phyloP scores from a whole-genome alignment of 2,888 invertebrate genomes.

The Drosophila maculinotata region DNA sequence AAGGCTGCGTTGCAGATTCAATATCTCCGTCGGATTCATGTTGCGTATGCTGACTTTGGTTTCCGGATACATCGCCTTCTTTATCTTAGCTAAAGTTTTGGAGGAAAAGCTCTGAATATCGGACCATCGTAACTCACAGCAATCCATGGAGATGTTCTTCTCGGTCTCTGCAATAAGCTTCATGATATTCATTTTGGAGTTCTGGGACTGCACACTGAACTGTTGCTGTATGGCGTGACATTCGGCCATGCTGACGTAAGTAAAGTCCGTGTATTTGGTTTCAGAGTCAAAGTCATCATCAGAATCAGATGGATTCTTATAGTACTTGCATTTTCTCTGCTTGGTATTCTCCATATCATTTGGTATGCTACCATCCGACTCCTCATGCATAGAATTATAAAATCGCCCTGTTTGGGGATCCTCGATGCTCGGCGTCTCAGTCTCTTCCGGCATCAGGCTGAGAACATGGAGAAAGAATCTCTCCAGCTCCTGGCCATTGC shows the following conservation, averaged over 20 bases:
- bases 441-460: neutral
- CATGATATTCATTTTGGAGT: conserved; percentile 39
- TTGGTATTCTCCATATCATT: neutral
- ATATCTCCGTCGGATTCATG: conserved; percentile 50
- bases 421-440: conserved; percentile 19
- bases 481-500: conserved; percentile 8
- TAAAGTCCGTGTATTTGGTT: neutral
- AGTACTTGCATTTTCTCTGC: conserved; percentile 16
- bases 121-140: conserved; percentile 26
- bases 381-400: conserved; percentile 15
- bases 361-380: conserved; percentile 17
- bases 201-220: conserved; percentile 36
- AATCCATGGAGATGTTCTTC: conserved; percentile 14
- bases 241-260: conserved; percentile 13
- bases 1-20: conserved; percentile 43
- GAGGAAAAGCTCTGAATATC: conserved; percentile 41
- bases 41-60: conserved; percentile 50
- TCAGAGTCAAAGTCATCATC: too few species aligned
- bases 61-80: conserved; percentile 42
- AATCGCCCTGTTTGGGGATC: conserved; percentile 32
- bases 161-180: conserved; percentile 43
- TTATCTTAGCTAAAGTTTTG: conserved; percentile 32
- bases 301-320: too few species aligned
- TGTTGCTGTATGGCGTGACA: conserved; percentile 40
- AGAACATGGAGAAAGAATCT: conserved; percentile 4